Percentiles rank a stretch among this genome's conserved stretches.
Evolutionary conservation across 2,113 vertebrate genomes (phyloP).

Genomic region (Pungitius pungitius): DNA sequence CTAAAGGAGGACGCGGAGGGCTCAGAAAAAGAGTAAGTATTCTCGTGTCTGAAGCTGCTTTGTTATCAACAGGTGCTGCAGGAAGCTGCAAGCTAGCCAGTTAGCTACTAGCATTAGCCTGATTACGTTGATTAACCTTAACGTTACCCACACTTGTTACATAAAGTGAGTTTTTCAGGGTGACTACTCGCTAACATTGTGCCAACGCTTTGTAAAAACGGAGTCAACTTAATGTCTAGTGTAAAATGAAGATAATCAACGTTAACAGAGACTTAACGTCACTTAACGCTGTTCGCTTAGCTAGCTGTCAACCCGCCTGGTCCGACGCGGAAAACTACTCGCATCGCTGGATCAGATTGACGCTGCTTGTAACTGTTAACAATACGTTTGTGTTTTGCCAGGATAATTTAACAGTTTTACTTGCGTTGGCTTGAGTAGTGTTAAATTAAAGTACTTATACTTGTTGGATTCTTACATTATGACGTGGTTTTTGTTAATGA

Average conservation of each 20-base stretch:
- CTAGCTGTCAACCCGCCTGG: constrained; percentile 27
- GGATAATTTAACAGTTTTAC: background rate
- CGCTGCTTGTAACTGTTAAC: background rate
- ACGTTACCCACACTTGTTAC: background rate
- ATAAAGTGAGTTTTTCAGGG: background rate
- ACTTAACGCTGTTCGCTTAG: background rate
- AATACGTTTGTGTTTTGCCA: background rate
- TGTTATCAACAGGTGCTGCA: constrained; percentile 80
- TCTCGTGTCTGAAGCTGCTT: constrained; percentile 53
- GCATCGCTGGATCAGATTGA: no score
- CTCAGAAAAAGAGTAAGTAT: constrained; percentile 58
- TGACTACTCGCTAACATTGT: background rate
- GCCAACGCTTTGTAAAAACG: fast-evolving
- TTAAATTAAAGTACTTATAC: background rate
- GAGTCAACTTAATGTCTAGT: background rate
- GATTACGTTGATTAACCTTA: background rate
- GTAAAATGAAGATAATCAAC: background rate
- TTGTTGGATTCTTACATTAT: no score
- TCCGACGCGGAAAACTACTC: background rate
- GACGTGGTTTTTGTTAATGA: background rate
- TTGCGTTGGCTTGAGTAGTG: background rate
- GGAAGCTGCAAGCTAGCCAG: constrained; percentile 57
- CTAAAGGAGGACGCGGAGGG: background rate
- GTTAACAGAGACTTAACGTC: background rate
- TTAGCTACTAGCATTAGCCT: constrained; percentile 64